Conservation (phyloP, 2,113 vertebrate genomes). For the Ptilorrhoa leucosticta region DNA sequence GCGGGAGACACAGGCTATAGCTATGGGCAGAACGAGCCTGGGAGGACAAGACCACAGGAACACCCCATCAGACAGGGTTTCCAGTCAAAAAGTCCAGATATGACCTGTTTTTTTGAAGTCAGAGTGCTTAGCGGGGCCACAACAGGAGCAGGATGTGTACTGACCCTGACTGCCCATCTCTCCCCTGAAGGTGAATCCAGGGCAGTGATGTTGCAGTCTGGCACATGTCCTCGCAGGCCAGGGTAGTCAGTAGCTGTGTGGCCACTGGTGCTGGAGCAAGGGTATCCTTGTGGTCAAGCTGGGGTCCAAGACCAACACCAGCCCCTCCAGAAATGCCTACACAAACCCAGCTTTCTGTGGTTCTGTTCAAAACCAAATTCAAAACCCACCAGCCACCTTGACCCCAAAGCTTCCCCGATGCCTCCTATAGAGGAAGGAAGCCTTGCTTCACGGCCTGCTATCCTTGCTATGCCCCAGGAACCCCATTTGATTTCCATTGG, state of each 20-base stretch:
- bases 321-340: not conserved
- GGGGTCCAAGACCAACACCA: not conserved
- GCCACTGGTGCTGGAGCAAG: accelerated
- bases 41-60: not conserved
- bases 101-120: not conserved
- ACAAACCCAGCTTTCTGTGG: not conserved
- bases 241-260: not conserved
- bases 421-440: not conserved
- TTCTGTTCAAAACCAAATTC: not conserved
- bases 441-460: accelerated
- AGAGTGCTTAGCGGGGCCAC: accelerated
- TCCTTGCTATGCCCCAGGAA: not conserved
- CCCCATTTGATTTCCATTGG: not conserved
- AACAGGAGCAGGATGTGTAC: not conserved
- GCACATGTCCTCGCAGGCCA: accelerated
- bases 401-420: not conserved
- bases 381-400: not conserved
- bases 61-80: not conserved
- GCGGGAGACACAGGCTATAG: not conserved
- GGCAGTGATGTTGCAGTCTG: not conserved
- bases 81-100: not conserved
- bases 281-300: not conserved
- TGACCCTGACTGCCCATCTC: not conserved
- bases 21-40: not conserved
- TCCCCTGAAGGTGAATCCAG: not conserved